These are phyloP conservation scores for Rhinoraja longicauda DNA, from an alignment of 2,797 vertebrate species.

Conservation along the genomic window DNA sequence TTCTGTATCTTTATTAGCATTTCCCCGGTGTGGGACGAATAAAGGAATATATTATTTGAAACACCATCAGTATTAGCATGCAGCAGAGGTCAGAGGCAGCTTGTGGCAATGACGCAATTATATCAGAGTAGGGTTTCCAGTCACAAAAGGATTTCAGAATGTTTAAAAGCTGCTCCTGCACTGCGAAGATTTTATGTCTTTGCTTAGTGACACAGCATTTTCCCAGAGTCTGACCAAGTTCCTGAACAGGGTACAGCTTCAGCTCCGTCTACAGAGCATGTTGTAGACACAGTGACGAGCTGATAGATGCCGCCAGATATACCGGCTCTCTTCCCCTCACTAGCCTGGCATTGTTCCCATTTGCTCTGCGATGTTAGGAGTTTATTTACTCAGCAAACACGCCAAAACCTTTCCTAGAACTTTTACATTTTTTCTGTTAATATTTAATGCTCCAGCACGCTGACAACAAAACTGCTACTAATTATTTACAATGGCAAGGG, in stretches of 20 bases:
- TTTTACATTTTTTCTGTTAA: conserved; percentile 17
- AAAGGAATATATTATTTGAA: too few relatives aligned
- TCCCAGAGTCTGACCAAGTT: conserved; percentile 58
- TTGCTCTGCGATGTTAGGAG: conserved; percentile 61
- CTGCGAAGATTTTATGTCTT: conserved; percentile 8
- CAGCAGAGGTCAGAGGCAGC: background rate
- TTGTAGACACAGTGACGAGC: conserved; percentile 64
- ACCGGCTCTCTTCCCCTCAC: conserved; percentile 61
- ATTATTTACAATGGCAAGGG: conserved; percentile 16
- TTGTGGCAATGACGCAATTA: background rate
- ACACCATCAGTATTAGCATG: background rate
- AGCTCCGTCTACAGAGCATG: conserved; percentile 64
- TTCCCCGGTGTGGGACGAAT: too few relatives aligned
- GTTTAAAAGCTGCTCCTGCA: background rate
- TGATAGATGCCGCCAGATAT: conserved; percentile 68
- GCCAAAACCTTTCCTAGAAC: conserved; percentile 46
- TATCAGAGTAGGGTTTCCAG: conserved; percentile 10
- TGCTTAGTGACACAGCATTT: conserved; percentile 46
- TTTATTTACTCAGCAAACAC: conserved; percentile 69
- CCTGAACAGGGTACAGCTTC: conserved; percentile 68
- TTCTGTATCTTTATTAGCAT: background rate
- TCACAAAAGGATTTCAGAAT: conserved; percentile 10
- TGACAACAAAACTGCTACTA: conserved; percentile 4
- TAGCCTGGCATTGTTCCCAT: conserved; percentile 70
- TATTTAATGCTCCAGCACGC: conserved; percentile 1